Base-by-base conservation (phyloP, 2,888 invertebrate genomes). In the Drosophila seclusa region DNA sequence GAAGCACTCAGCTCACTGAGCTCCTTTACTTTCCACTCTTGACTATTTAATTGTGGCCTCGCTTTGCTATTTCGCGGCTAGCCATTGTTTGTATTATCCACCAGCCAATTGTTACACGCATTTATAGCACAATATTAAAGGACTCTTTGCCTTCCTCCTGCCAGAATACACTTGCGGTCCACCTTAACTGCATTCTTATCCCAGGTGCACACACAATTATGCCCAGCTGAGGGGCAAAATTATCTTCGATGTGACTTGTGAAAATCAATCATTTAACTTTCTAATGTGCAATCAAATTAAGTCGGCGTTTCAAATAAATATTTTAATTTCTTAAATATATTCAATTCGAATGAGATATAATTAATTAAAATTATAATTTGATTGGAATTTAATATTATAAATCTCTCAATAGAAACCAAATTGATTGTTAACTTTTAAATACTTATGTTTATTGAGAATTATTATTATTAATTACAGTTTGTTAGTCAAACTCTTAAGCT, bases 1-100 rank as follows among this genome's bases (percentile, higher is more conserved):
- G 34, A 55, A 55, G 68, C 36, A 59, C 60, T 54, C 31, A 78
- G 59, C 68, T 42, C 40, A 59, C 53, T 52, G 27, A 73, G 61
- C 68, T 38, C 42, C 63, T 63, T 72, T 75, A 64, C 68, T 68
- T 73, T 73, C 49, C 59, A 59, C 76, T 71, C 62, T 54, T 67
- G 77, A 65, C 63, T 58, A 77, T 87, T 85, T 89, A 87, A 89
- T 87, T 89, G 87, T 59, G 63, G 63, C 71, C 79, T 64, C 61
- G 45, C 40, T 36, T 71, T 72, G 57, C 57, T 79, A 77, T 80
- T 84, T 76, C 62, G 84, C 63, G 87, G 87, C 65, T 70, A 70
- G 61, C 57, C 67, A 58, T 84, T 87, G 83, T 80, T 78, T 88
- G 71, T 80, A 62, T 61, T 70, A 62, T 60, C 62, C 78, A 52